Base-by-base conservation (phyloP, 2,888 invertebrate species). In the Noctua pronuba region DNA sequence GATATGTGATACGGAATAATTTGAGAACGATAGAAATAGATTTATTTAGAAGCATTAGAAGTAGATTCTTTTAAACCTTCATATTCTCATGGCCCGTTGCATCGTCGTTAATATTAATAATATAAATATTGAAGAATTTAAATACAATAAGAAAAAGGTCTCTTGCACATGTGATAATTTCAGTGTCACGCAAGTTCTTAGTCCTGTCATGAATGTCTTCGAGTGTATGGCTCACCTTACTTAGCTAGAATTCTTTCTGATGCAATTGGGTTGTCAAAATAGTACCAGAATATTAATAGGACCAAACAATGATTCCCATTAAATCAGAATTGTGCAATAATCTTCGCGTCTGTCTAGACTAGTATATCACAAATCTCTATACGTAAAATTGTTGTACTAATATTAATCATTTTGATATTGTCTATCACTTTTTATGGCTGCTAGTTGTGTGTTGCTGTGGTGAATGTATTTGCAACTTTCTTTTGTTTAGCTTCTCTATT, bases 1-100 rank as follows among this genome's bases (percentile, higher is more conserved):
- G 92, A 81, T 89, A 91, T 94, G 94, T 94, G 94, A 93, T 94
- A 93, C 89, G 90, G 87, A 88, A 90, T 91, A 85, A 89, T 87
- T 87, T 88, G 75, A 69, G 18, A 72, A 65, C n/a, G 28, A 68
- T 87, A 83, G 75, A 62, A 73, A 80, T 85, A 80, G 76, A 75
- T 89, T 89, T 86, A 83, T 88, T 88, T 89, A 86, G 85, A 89
- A 89, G 89, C 82, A 83, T 89, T 91, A 92, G 85, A 88, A 79
- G 86, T 91, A 90, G 90, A 87, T 85, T 90, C 76, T 89, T 85
- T 80, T 70, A 58, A 83, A 70, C 55, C 55, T 76, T 77, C 66
- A 85, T 87, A 86, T 86, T 86, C 88, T 86, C 84, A 55, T 77
- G 62, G 73, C 77, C 79, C 69, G 82, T 88, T 88, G 85, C 73